Base-by-base conservation (phyloP, 2,113 vertebrate species). In the Leptosomus discolor region DNA sequence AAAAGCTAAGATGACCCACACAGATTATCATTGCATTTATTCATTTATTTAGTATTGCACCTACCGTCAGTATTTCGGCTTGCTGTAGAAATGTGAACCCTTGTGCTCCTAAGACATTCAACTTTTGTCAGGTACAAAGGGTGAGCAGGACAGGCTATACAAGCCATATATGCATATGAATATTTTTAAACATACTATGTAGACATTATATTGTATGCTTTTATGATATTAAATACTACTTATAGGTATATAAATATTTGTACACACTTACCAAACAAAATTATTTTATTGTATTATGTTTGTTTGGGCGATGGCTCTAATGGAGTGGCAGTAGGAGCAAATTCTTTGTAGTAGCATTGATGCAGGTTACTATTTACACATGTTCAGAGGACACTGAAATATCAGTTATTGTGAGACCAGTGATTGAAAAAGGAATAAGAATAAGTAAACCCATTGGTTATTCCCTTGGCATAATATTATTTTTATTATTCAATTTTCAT, bases 401-500 rank as follows among this genome's bases (percentile, higher is more conserved):
- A 24, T 29, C 16, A 50, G 18, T 36, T 92, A 24, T 12, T 60
- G 16, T 0, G 6, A 82, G 48, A n/a, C 23, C 39, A 73, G 22
- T 11, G 29, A 82, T 4, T 61, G 71, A 90, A 70, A 74, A 74
- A 78, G 15, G 27, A 88, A 24, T 36, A 56, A 69, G 27, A 88
- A 24, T 36, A 56, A 69, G 7, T 32, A 56, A 89, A 58, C 6
- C 7, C 26, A 70, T 0, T 84, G 39, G 18, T 60, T 93, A 67
- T 58, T 91, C 24, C 45, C n/a, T 60, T 83, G 76, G 19, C 11
- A 37, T 70, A 57, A 83, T 75, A 88, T 50, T 51, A n/a, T 58
- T 67, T 83, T 85, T 91, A 69, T 89, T 79, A 61, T 54, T 80
- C 20, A 6, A 46, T 86, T 89, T 73, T 92, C 12, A 9, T 87